Evolutionary conservation across 37 sponge, comb jelly and placozoan genomes (phyloP).

Genomic region (Haliclona indistincta): DNA sequence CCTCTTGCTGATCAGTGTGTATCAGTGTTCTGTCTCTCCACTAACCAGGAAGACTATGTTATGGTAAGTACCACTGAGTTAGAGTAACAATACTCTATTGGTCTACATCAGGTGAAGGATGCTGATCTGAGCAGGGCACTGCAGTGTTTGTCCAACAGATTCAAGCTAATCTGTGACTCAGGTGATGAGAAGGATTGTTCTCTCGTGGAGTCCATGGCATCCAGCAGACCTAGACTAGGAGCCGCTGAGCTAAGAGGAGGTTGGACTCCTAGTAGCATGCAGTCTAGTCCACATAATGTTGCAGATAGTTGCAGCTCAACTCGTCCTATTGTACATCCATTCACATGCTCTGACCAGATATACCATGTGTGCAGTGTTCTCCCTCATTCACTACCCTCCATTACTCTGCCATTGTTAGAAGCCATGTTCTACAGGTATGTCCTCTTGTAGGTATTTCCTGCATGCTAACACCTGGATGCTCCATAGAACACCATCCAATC

Average conservation of each 20-base stretch:
- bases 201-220: constrained; percentile 16
- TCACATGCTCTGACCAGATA: constrained; percentile 24
- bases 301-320: too few species aligned
- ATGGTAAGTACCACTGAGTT: constrained; percentile 36
- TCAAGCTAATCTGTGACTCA: constrained; percentile 45
- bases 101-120: constrained; percentile 39
- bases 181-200: constrained; percentile 8
- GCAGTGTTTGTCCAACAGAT: constrained; percentile 34
- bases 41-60: constrained; percentile 69
- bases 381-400: constrained; percentile 38
- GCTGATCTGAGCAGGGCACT: constrained; percentile 46
- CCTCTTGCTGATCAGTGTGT: constrained; percentile 61
- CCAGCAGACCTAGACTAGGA: not conserved
- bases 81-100: not conserved
- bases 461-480: too few species aligned
- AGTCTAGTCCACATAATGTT: not conserved
- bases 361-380: constrained; percentile 49
- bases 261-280: not conserved
- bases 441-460: not conserved
- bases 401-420: constrained; percentile 33
- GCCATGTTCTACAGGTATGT: constrained; percentile 61
- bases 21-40: constrained; percentile 65
- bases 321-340: constrained; percentile 55
- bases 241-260: too few species aligned
- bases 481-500: not conserved